phyloP scores from a whole-genome alignment of 1,140 invertebrate species.

The Atta colombica region DNA sequence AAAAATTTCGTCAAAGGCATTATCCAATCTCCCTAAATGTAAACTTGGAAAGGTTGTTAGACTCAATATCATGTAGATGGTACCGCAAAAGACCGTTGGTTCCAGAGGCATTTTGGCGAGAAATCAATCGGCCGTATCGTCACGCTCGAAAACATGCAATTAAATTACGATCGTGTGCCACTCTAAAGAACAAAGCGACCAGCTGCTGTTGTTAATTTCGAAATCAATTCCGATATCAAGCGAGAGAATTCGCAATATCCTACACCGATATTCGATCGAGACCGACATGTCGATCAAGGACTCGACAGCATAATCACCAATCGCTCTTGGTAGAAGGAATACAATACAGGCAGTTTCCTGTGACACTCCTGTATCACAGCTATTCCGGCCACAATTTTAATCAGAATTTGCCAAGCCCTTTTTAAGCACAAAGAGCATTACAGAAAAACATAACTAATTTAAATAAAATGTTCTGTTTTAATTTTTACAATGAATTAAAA shows the following conservation, averaged over 20 bases:
- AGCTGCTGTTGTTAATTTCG: constrained; percentile 50
- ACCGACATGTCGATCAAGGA: constrained; percentile 37
- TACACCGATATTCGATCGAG: constrained; percentile 10
- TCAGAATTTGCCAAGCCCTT: not conserved
- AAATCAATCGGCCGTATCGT: constrained; percentile 56
- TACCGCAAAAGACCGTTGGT: constrained; percentile 6
- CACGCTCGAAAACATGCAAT: constrained; percentile 57
- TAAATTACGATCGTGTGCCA: constrained; percentile 62
- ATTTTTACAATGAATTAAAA: not conserved
- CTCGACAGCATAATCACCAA: constrained; percentile 33
- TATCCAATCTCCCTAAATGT: constrained; percentile 47
- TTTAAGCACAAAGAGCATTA: constrained; percentile 8
- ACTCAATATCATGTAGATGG: constrained; percentile 70
- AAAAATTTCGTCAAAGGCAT: constrained; percentile 53
- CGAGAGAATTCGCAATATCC: constrained; percentile 38
- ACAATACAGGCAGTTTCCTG: constrained; percentile 70
- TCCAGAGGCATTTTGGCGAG: constrained; percentile 19
- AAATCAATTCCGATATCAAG: constrained; percentile 44
- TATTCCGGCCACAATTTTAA: constrained; percentile 50
- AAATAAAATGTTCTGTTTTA: not conserved
- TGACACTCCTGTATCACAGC: constrained; percentile 64
- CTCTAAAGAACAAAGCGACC: constrained; percentile 40
- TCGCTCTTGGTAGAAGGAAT: constrained; percentile 37
- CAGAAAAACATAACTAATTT: not conserved
- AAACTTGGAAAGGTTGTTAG: constrained; percentile 30